Evolutionary conservation across 2,113 vertebrate species (phyloP).

Genomic region (Caranx ignobilis): DNA sequence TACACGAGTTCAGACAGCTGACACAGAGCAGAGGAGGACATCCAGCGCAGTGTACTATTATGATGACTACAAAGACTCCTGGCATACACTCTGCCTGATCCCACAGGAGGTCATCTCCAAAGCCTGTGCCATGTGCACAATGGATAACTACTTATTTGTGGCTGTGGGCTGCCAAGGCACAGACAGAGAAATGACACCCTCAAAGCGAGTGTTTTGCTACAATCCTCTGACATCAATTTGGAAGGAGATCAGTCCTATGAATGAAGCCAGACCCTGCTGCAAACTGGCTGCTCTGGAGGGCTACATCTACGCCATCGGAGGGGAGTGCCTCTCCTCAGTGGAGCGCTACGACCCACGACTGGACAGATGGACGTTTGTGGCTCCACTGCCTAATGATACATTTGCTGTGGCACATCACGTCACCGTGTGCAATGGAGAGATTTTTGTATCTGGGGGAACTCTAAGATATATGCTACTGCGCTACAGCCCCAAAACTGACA

Average conservation of each 20-base stretch:
- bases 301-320: slow-evolving; percentile 92
- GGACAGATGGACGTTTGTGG: slow-evolving; percentile 90
- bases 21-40: slow-evolving; percentile 45
- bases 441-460: slow-evolving; percentile 91
- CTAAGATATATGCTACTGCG: slow-evolving; percentile 88
- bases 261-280: slow-evolving; percentile 91
- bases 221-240: slow-evolving; percentile 92
- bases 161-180: slow-evolving; percentile 87
- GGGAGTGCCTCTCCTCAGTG: slow-evolving; percentile 91
- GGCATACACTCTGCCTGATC: slow-evolving; percentile 85
- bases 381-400: slow-evolving; percentile 90
- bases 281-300: slow-evolving; percentile 91
- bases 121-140: slow-evolving; percentile 89
- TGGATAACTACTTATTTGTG: slow-evolving; percentile 97
- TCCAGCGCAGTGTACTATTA: slow-evolving; percentile 89
- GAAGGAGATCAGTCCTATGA: slow-evolving; percentile 91
- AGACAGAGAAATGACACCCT: slow-evolving; percentile 77
- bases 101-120: slow-evolving; percentile 87
- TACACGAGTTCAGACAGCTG: slow-evolving; percentile 17
- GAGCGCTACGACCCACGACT: slow-evolving; percentile 91
- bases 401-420: slow-evolving; percentile 93
- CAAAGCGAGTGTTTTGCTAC: slow-evolving; percentile 92
- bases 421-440: slow-evolving; percentile 85
- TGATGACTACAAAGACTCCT: slow-evolving; percentile 84
- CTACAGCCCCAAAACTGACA: slow-evolving; percentile 82